Conservation (phyloP, 2,888 invertebrate genomes). For the Apamea epomidion region DNA sequence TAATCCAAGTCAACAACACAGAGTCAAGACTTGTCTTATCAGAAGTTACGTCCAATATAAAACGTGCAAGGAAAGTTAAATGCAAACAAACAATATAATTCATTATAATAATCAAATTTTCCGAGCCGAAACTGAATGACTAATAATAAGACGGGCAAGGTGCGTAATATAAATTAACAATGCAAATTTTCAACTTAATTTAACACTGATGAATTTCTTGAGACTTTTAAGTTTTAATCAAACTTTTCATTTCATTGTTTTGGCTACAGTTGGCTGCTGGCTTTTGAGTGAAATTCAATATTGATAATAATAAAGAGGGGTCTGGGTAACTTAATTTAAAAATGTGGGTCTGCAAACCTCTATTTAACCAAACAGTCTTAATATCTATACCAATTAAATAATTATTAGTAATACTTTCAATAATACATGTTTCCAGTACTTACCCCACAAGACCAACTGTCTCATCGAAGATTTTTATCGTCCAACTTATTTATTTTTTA, state of each 20-base stretch:
- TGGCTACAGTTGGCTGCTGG: slow-evolving; percentile 48
- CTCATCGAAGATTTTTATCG: background rate
- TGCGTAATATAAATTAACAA: slow-evolving; percentile 83
- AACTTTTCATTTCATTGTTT: slow-evolving; percentile 77
- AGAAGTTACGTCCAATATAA: slow-evolving; percentile 23
- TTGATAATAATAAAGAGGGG: slow-evolving; percentile 4
- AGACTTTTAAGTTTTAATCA: slow-evolving; percentile 78
- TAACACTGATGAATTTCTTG: slow-evolving; percentile 81
- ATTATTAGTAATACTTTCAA: background rate
- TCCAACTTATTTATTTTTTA: background rate
- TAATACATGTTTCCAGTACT: background rate
- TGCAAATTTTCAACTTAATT: slow-evolving; percentile 83
- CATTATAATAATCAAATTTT: slow-evolving; percentile 69
- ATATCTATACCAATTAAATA: background rate
- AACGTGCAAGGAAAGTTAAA: slow-evolving; percentile 44
- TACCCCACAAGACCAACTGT: background rate
- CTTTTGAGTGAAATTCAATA: slow-evolving; percentile 35
- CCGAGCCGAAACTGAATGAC: slow-evolving; percentile 69
- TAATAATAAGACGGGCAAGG: slow-evolving; percentile 78
- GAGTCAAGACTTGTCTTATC: slow-evolving; percentile 24
- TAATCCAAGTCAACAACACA: slow-evolving; percentile 4
- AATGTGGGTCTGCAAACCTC: background rate
- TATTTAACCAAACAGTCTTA: background rate
- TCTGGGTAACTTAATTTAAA: background rate
- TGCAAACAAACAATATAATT: slow-evolving; percentile 53